Evolutionary conservation across 2,888 invertebrate genomes (phyloP).

Genomic region (Megamerina dolium): DNA sequence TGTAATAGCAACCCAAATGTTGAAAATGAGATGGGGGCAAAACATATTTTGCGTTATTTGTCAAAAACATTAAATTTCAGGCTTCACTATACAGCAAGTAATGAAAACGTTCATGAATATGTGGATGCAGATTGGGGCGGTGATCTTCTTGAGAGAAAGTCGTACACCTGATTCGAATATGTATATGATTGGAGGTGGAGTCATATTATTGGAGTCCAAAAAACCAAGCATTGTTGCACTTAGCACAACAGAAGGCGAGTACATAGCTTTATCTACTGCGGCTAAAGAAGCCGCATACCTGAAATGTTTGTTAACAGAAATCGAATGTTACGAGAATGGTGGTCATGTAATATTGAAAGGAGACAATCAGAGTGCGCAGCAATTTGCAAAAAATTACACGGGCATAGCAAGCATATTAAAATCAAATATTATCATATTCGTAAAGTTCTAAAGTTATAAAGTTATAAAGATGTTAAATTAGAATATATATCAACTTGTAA

Average conservation of each 20-base stretch:
- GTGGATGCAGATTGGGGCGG: slow-evolving; percentile 11
- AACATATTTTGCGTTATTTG: slow-evolving; percentile 6
- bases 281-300: slow-evolving; percentile 12
- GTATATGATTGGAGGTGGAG: background rate
- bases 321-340: background rate
- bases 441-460: background rate
- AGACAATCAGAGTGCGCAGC: slow-evolving; percentile 4
- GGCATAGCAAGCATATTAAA: slow-evolving; percentile 6
- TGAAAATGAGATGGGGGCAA: slow-evolving; percentile 1
- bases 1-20: slow-evolving; percentile 1
- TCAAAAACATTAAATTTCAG: background rate
- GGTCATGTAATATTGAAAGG: background rate
- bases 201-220: slow-evolving; percentile 8
- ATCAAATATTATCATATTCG: slow-evolving; percentile 7
- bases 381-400: slow-evolving; percentile 3
- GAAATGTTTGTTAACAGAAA: slow-evolving; percentile 1
- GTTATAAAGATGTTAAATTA: slow-evolving; percentile 2
- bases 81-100: slow-evolving; percentile 1
- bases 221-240: slow-evolving; percentile 9
- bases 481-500: slow-evolving; percentile 1
- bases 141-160: slow-evolving; percentile 5
- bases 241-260: slow-evolving; percentile 16
- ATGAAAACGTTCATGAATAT: background rate
- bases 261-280: slow-evolving; percentile 10
- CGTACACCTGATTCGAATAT: slow-evolving; percentile 9